Base-by-base conservation (phyloP, 2,113 vertebrate species). In the Microcebus tavaratra region DNA sequence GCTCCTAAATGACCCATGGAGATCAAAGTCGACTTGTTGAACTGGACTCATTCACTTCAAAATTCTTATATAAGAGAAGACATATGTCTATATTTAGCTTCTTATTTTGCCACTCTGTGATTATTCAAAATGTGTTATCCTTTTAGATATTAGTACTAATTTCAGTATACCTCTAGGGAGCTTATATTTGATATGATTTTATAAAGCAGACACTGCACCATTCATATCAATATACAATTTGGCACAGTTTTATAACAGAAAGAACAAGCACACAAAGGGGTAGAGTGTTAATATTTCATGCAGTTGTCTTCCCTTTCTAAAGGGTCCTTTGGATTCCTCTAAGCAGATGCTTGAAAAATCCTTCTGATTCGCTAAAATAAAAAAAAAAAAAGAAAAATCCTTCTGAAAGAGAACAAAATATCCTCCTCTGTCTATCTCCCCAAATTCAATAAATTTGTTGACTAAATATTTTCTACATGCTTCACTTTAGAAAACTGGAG, bases 361-460 rank as follows among this genome's bases (percentile, higher is more conserved):
- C 82, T 83, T 75, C 48, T 55, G 48, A 95, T 45, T 45, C 8
- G 45, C 45, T 45, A 45, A 45, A 45, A 45, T 45, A 45, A 45
- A 45, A 45, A 45, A 45, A 45, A 42, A 42, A 42, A 42, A 42
- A 42, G 17, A 92, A 80, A 73, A 95, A 27, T 83, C 27, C 82
- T 83, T 75, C 48, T 55, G 48, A 93, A 95, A 91, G 50, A 61
- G 14, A 95, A 42, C 53, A 81, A 89, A 94, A 85, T 89, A 50
- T 31, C 36, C 48, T 84, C 31, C 25, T 81, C 27, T 82, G 57
- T 27, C 50, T 85, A 34, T 85, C 73, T 86, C 15, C 42, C 73
- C 27, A 86, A 70, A 92, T 90, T 82, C 36, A 95, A 86, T 29
- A 90, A 63, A 90, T 82, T 85, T 80, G 5, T 76, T 70, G 72